Conservation (phyloP, 2,797 vertebrate genomes). For the Enteromius viviparus region DNA sequence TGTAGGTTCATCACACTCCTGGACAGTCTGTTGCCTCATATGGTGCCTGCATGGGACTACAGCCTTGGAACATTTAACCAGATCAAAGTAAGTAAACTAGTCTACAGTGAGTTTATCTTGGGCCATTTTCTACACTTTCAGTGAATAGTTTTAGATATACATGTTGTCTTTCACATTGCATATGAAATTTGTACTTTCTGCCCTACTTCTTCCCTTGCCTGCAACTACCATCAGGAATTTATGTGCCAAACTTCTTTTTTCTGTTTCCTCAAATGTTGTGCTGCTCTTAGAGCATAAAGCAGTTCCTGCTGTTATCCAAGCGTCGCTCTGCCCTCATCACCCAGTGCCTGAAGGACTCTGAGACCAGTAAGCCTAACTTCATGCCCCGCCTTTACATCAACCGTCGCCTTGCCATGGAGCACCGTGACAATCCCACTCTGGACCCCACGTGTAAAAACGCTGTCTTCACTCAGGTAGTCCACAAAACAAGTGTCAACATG, state of each 20-base stretch:
- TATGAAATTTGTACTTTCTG: background rate
- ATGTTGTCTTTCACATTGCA: background rate
- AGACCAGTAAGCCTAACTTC: conserved; percentile 95
- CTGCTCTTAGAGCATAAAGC: conserved; percentile 87
- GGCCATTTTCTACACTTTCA: background rate
- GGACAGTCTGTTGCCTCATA: conserved; percentile 89
- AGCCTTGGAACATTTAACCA: conserved; percentile 93
- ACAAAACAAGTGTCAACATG: background rate
- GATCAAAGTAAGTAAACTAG: conserved; percentile 84
- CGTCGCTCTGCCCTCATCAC: conserved; percentile 90
- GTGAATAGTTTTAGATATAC: background rate
- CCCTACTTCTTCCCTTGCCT: background rate
- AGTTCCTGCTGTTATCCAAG: conserved; percentile 94
- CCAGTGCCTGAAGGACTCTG: conserved; percentile 96
- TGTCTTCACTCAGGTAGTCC: conserved; percentile 90
- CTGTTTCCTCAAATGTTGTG: conserved; percentile 11
- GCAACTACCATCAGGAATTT: background rate
- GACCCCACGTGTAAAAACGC: conserved; percentile 91
- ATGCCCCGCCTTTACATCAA: conserved; percentile 98
- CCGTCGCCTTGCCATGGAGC: conserved; percentile 96
- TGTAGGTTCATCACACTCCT: conserved; percentile 91
- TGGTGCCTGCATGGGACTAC: conserved; percentile 96
- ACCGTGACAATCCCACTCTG: conserved; percentile 90
- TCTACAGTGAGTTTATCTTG: background rate
- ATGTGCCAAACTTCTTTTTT: background rate